These are phyloP conservation scores for Cordilura impudica DNA, from an alignment of 2,888 invertebrate genomes.

Conservation along the genomic window DNA sequence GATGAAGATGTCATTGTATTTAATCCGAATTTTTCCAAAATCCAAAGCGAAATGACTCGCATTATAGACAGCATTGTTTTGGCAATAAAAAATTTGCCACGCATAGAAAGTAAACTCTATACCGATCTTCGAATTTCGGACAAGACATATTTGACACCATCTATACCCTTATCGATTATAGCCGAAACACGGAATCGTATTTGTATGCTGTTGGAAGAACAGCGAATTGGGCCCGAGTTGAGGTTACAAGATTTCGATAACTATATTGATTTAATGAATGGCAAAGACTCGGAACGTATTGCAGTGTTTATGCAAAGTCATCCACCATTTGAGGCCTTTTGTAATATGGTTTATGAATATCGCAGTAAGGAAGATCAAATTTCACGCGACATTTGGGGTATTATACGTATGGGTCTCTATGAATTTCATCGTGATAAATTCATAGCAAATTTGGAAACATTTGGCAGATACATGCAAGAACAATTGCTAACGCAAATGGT, in stretches of 20 bases:
- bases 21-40: conserved; percentile 86
- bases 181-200: conserved; percentile 82
- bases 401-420: conserved; percentile 89
- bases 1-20: conserved; percentile 82
- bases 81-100: conserved; percentile 85
- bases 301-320: conserved; percentile 83
- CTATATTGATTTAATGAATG: conserved; percentile 87
- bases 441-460: conserved; percentile 83
- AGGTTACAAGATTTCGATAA: conserved; percentile 88
- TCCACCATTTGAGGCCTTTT: conserved; percentile 83
- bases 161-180: conserved; percentile 85
- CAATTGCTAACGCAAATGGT: conserved; percentile 87
- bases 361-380: conserved; percentile 82
- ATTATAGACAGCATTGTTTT: conserved; percentile 87
- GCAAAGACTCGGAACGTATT: conserved; percentile 81
- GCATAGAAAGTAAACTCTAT: conserved; percentile 86
- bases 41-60: conserved; percentile 84
- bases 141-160: conserved; percentile 79
- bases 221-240: conserved; percentile 86
- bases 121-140: conserved; percentile 71
- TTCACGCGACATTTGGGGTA: conserved; percentile 80
- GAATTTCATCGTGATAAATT: conserved; percentile 89
- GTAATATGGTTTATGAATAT: conserved; percentile 81
- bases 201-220: conserved; percentile 82
- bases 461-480: conserved; percentile 84